Base-by-base conservation (phyloP, 2,888 invertebrate species). In the Vannuccia rotundouncinata region DNA sequence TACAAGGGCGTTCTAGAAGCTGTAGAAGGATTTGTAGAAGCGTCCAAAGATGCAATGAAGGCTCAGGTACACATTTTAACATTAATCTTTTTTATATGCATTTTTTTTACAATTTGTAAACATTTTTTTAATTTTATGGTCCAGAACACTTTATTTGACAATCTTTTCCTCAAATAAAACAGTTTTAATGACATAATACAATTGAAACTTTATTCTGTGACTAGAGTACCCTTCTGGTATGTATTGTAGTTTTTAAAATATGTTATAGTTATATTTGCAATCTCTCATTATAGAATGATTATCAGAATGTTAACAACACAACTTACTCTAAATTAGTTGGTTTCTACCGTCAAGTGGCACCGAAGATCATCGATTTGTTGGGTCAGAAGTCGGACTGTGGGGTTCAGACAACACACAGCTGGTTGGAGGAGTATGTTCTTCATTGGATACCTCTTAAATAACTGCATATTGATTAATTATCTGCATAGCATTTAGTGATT, bases 381-480 rank as follows among this genome's bases (percentile, higher is more conserved):
- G 13, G 22, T 22, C 17, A 66, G 25, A 66, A n/a, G 10, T n/a
- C 22, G 10, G 66, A 66, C 10, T n/a, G 2, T 5, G 66, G 66
- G 2, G 66, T 66, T 66, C 66, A 66, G 25, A 66, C 66, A 66
- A 66, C 22, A 27, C 25, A 66, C 22, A 22, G 22, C 25, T 66
- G 66, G 66, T 66, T 66, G 66, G 66, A 66, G 25, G 66, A 66
- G 66, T 66, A 66, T n/a, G 66, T 66, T 22, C 10, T 22, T 22
- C n/a, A n/a, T n/a, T n/a, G n/a, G n/a, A n/a, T n/a, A n/a, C n/a
- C n/a, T n/a, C n/a, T n/a, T n/a, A n/a, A n/a, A n/a, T n/a, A n/a
- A n/a, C 25, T 13, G 25, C 25, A 66, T 66, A 5, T 13, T 5
- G 2, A 2, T 13, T 66, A 66, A 2, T n/a, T 66, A 66, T 66